Evolutionary conservation across 2,797 vertebrate species (phyloP).

Genomic region (Melanogrammus aeglefinus): DNA sequence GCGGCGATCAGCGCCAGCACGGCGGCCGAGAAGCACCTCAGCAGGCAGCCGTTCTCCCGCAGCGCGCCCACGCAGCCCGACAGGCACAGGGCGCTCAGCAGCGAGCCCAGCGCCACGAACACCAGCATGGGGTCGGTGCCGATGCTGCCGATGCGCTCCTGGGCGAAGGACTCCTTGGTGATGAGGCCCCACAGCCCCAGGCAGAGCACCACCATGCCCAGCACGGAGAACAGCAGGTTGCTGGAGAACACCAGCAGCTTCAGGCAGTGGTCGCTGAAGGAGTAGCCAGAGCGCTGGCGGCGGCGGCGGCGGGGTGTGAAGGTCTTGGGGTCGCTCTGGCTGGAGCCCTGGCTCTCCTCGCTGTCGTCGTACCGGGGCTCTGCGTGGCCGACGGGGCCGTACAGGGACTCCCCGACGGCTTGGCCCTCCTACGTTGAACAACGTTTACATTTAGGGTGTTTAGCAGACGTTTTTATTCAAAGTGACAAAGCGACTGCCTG

Average conservation of each 20-base stretch:
- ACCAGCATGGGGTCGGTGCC: constrained; percentile 83
- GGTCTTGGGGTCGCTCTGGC: neutral
- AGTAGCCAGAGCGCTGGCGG: constrained; percentile 18
- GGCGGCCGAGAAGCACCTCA: constrained; percentile 70
- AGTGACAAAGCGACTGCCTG: too few species aligned
- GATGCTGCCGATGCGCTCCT: constrained; percentile 65
- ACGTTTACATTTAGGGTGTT: too few species aligned
- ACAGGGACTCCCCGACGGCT: constrained; percentile 32
- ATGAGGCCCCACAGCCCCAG: constrained; percentile 86
- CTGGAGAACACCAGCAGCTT: constrained; percentile 76
- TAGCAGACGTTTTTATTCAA: too few species aligned
- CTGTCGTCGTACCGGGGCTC: constrained; percentile 31
- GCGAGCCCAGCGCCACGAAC: constrained; percentile 71
- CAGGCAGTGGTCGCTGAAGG: constrained; percentile 65
- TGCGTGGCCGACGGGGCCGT: constrained; percentile 15
- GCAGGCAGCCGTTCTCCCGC: constrained; percentile 78
- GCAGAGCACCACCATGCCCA: constrained; percentile 74
- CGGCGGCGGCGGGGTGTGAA: neutral
- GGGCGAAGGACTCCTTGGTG: constrained; percentile 76
- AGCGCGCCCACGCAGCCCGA: constrained; percentile 81
- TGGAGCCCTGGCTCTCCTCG: neutral
- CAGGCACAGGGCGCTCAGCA: constrained; percentile 73
- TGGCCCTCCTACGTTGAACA: constrained; percentile 45
- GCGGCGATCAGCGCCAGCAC: constrained; percentile 67
- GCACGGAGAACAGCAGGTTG: constrained; percentile 80